Evolutionary conservation across 1,140 invertebrate genomes (phyloP).

Genomic region (Drosophila tsacasi): DNA sequence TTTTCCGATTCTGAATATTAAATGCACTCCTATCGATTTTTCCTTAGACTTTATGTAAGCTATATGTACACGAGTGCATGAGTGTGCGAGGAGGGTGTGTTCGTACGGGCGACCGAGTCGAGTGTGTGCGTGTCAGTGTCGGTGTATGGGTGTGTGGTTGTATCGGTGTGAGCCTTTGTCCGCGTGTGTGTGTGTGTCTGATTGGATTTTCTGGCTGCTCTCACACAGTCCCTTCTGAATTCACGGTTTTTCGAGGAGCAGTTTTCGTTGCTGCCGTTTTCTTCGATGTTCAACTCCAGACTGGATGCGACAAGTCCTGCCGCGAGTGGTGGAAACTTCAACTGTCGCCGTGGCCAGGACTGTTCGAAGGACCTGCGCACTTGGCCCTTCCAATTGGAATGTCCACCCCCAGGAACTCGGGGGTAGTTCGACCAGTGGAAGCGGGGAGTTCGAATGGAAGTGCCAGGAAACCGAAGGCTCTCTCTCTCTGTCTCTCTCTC

Average conservation of each 20-base stretch:
- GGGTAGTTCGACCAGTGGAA: constrained; percentile 50
- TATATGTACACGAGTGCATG: constrained; percentile 60
- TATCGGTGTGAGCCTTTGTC: constrained; percentile 41
- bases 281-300: constrained; percentile 85
- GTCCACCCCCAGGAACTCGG: constrained; percentile 16
- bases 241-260: constrained; percentile 72
- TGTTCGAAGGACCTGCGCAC: constrained; percentile 81
- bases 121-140: constrained; percentile 54
- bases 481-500: constrained; percentile 2
- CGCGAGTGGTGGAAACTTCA: constrained; percentile 65
- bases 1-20: constrained; percentile 64
- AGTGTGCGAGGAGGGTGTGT: constrained; percentile 54
- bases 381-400: constrained; percentile 71
- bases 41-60: constrained; percentile 80
- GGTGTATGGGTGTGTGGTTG: constrained; percentile 29
- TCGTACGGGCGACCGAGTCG: constrained; percentile 40
- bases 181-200: constrained; percentile 59
- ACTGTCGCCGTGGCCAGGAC: constrained; percentile 57
- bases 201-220: constrained; percentile 72
- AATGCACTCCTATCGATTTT: constrained; percentile 81
- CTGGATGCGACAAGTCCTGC: constrained; percentile 78
- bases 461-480: constrained; percentile 30
- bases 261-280: constrained; percentile 79
- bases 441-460: constrained; percentile 31
- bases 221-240: constrained; percentile 69